Percentiles rank a stretch among this genome's conserved stretches.
Evolutionary conservation across 2,113 vertebrate genomes (phyloP).

Genomic region (Delphinus delphis): DNA sequence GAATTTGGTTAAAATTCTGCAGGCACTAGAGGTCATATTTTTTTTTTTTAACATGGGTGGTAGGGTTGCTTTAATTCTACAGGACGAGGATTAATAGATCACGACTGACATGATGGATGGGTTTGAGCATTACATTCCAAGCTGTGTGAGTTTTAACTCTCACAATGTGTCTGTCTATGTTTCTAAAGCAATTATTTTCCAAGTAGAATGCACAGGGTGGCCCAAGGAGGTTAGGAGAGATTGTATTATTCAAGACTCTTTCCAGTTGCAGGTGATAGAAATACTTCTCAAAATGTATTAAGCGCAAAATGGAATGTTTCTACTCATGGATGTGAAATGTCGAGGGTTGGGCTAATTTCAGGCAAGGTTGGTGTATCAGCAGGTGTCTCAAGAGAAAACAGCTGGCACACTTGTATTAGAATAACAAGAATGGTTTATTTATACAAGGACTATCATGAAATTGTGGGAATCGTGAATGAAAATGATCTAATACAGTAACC

Average conservation of each 20-base stretch:
- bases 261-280: conserved; percentile 50
- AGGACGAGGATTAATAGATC: conserved; percentile 84
- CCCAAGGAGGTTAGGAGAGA: conserved; percentile 49
- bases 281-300: conserved; percentile 65
- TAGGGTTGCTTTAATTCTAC: conserved; percentile 82
- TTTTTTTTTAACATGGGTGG: conserved; percentile 82
- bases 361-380: neutral
- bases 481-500: neutral
- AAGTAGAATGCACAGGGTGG: conserved; percentile 61
- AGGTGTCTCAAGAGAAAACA: neutral
- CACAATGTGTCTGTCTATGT: conserved; percentile 71
- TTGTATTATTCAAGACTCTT: conserved; percentile 66
- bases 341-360: neutral
- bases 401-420: neutral
- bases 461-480: neutral
- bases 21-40: conserved; percentile 80
- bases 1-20: conserved; percentile 81
- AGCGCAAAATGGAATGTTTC: conserved; percentile 15
- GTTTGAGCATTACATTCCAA: conserved; percentile 81
- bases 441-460: neutral
- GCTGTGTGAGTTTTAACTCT: conserved; percentile 81
- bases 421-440: neutral
- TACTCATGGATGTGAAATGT: neutral
- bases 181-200: conserved; percentile 76
- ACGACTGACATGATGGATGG: conserved; percentile 81